Percentiles rank a stretch among this genome's conserved stretches.
phyloP scores from a whole-genome alignment of 2,888 invertebrate species.

The Sicus ferrugineus region DNA sequence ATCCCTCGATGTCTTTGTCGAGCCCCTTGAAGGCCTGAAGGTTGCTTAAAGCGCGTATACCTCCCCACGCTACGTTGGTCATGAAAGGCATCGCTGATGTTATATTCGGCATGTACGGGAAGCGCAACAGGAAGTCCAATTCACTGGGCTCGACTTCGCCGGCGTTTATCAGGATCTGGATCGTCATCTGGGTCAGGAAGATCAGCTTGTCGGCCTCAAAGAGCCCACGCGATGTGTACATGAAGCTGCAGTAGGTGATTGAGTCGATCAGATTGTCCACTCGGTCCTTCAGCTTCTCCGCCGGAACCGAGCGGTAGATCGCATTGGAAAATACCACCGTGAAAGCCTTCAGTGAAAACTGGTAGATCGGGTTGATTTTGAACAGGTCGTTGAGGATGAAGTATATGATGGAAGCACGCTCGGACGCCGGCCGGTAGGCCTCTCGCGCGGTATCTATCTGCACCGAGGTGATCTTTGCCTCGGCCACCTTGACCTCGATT shows the following conservation, averaged over 20 bases:
- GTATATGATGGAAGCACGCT: slow-evolving; percentile 87
- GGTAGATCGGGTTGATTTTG: slow-evolving; percentile 94
- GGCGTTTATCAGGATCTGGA: slow-evolving; percentile 71
- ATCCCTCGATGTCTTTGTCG: slow-evolving; percentile 91
- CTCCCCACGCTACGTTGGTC: slow-evolving; percentile 81
- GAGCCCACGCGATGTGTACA: slow-evolving; percentile 88
- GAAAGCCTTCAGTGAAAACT: slow-evolving; percentile 94
- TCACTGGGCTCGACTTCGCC: slow-evolving; percentile 78
- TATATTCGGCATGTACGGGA: slow-evolving; percentile 78
- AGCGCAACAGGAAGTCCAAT: slow-evolving; percentile 87
- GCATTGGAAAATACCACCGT: slow-evolving; percentile 87
- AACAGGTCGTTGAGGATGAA: slow-evolving; percentile 91
- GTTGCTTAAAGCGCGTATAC: slow-evolving; percentile 77
- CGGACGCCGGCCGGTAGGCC: slow-evolving; percentile 84
- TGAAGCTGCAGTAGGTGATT: slow-evolving; percentile 85
- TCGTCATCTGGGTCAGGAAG: slow-evolving; percentile 85
- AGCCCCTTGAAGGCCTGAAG: slow-evolving; percentile 83
- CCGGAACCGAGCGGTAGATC: slow-evolving; percentile 72
- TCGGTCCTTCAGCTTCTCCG: slow-evolving; percentile 75
- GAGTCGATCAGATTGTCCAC: slow-evolving; percentile 83
- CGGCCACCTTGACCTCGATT: slow-evolving; percentile 84
- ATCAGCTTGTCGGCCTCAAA: slow-evolving; percentile 93
- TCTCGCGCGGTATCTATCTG: slow-evolving; percentile 93
- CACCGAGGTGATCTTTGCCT: slow-evolving; percentile 84
- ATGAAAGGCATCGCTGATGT: slow-evolving; percentile 85